phyloP scores from a whole-genome alignment of 2,113 vertebrate species.

The Pseudopipra pipra region DNA sequence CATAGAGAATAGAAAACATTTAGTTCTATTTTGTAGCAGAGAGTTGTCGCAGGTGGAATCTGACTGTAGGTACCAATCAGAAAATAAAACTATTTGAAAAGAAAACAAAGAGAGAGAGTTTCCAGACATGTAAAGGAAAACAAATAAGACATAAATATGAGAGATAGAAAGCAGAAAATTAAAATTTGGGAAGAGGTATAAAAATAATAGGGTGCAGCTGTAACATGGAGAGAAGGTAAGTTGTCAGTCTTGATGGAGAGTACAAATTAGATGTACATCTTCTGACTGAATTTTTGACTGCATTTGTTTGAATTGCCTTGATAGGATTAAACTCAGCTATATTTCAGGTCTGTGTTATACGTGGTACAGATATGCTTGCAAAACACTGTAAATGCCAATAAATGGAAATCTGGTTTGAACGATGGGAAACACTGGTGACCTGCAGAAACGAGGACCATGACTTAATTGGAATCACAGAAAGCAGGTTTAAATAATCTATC shows the following conservation, averaged over 20 bases:
- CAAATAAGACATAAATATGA: not conserved
- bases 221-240: not conserved
- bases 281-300: not conserved
- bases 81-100: accelerated
- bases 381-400: not conserved
- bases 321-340: not conserved
- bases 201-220: not conserved
- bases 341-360: not conserved
- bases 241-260: not conserved
- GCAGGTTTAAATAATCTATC: not conserved
- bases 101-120: not conserved
- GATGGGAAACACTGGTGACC: not conserved
- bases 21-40: not conserved
- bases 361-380: not conserved
- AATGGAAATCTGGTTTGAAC: not conserved
- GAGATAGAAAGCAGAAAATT: not conserved
- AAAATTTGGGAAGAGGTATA: not conserved
- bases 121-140: not conserved
- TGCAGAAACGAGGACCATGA: not conserved
- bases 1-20: not conserved
- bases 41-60: not conserved
- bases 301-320: not conserved
- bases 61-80: not conserved
- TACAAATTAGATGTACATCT: not conserved
- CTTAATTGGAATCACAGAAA: not conserved